Evolutionary conservation across 2,113 vertebrate genomes (phyloP).

Genomic region (Lichenostomus cassidix): DNA sequence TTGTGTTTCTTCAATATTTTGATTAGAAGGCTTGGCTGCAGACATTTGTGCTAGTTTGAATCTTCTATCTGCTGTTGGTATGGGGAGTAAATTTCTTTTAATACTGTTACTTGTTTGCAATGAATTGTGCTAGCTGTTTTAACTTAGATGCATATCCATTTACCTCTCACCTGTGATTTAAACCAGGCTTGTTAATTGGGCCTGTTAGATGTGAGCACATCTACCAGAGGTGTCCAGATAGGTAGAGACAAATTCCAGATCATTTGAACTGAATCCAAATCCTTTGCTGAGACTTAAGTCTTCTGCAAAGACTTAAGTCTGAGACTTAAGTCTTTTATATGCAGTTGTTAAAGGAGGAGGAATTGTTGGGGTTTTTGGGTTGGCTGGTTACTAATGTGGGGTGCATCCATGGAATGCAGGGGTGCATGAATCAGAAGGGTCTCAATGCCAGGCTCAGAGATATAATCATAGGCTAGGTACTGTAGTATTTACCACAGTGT

Average conservation of each 20-base stretch:
- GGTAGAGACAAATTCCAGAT: not conserved
- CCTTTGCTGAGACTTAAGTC: not conserved
- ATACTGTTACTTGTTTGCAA: not conserved
- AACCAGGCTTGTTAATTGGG: not conserved
- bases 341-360: not conserved
- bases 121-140: not conserved
- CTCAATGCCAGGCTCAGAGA: not conserved
- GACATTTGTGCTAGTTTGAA: not conserved
- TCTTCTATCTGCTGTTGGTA: not conserved
- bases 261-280: not conserved
- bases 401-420: not conserved
- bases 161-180: not conserved
- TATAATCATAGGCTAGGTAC: not conserved
- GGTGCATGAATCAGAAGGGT: not conserved
- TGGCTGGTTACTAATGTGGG: not conserved
- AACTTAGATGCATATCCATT: not conserved
- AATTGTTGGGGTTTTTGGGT: not conserved
- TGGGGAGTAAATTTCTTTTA: not conserved
- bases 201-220: not conserved
- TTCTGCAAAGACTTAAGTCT: no score
- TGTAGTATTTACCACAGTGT: not conserved
- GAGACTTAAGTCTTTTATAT: not conserved
- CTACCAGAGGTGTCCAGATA: not conserved
- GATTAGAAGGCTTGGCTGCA: not conserved
- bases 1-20: not conserved